A percentile compares a stretch with the other conserved stretches of the same genome.
These are phyloP conservation scores for Hemichromis elongatus DNA, from an alignment of 2,113 vertebrate species.

Conservation along the genomic window DNA sequence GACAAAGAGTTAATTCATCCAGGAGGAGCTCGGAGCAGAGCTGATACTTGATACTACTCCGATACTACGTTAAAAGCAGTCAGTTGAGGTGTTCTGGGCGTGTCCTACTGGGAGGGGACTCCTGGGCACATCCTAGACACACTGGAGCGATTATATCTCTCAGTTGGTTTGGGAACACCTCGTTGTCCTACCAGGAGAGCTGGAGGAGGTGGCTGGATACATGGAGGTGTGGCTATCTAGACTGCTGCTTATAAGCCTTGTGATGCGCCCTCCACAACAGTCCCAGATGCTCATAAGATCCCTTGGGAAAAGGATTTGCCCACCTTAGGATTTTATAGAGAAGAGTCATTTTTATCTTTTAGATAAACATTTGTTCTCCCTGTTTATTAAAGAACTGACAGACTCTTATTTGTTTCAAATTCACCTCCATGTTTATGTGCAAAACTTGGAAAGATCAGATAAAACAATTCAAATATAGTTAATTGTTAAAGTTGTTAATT, in stretches of 20 bases:
- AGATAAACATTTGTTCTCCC: background rate
- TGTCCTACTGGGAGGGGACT: background rate
- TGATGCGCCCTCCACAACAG: background rate
- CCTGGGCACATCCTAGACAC: background rate
- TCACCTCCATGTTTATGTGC: background rate
- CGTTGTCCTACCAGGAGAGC: background rate
- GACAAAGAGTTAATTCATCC: background rate
- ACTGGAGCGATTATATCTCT: background rate
- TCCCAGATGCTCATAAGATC: background rate
- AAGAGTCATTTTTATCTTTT: background rate
- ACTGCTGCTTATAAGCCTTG: background rate
- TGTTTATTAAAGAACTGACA: background rate
- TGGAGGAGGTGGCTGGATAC: background rate
- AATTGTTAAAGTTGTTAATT: background rate
- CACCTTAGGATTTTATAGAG: background rate
- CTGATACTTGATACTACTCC: background rate
- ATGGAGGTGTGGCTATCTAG: background rate
- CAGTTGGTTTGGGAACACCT: background rate
- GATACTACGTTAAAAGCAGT: background rate
- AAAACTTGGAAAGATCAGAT: background rate
- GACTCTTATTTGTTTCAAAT: background rate
- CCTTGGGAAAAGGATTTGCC: background rate
- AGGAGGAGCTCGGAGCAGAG: background rate
- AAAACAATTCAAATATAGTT: background rate
- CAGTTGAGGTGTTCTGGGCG: background rate